phyloP scores from a whole-genome alignment of 2,888 invertebrate genomes.

The Acronicta alni region DNA sequence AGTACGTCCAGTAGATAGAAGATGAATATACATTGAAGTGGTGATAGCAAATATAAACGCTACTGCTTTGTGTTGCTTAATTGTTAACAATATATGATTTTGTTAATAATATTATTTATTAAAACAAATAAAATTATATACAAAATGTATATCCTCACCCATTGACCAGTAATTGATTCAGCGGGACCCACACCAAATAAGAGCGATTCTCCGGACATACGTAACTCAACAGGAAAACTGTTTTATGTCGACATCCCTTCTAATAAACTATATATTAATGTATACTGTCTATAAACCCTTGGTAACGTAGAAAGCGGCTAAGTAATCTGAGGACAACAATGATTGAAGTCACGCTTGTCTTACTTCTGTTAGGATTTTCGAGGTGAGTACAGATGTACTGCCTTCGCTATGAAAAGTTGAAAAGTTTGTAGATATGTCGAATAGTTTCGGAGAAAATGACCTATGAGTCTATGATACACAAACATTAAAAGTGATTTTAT shows the following conservation, averaged over 20 bases:
- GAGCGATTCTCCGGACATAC: constrained; percentile 4
- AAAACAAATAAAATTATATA: too few species aligned
- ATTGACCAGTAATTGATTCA: constrained; percentile 2
- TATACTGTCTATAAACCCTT: constrained; percentile 2
- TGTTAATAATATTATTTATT: too few species aligned
- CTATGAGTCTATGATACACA: too few species aligned
- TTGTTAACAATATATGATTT: too few species aligned
- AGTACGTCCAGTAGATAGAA: too few species aligned
- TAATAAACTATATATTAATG: constrained; percentile 25
- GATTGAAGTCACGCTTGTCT: neutral
- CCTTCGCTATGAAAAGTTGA: too few species aligned
- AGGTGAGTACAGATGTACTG: too few species aligned
- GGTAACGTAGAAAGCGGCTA: neutral
- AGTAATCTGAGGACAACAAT: neutral
- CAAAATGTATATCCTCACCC: neutral
- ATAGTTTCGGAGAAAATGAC: too few species aligned
- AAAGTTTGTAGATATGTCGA: too few species aligned
- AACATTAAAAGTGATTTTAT: too few species aligned
- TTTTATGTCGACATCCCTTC: constrained; percentile 26
- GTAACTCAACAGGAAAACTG: constrained; percentile 18
- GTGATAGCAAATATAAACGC: neutral
- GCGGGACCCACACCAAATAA: constrained; percentile 8
- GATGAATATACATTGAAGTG: too few species aligned
- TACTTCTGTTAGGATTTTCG: too few species aligned
- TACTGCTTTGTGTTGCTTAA: neutral